phyloP scores from a whole-genome alignment of 1,140 invertebrate species.

The Belonocnema kinseyi region DNA sequence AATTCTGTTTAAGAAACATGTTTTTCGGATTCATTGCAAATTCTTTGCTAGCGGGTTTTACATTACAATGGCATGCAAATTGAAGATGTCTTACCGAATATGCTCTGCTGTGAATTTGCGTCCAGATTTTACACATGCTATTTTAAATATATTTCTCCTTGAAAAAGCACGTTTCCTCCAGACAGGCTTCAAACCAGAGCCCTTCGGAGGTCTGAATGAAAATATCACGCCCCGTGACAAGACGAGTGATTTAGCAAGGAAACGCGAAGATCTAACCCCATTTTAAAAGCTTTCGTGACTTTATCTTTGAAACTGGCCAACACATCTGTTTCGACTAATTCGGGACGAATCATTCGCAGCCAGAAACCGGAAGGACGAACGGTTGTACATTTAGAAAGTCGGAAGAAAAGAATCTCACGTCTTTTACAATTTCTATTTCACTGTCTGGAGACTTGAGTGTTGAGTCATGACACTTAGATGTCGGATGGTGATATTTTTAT shows the following conservation, averaged over 20 bases:
- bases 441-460: no score
- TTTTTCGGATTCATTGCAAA: no score
- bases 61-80: no score
- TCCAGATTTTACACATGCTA: neutral
- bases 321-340: slow-evolving; percentile 19
- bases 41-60: no score
- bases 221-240: slow-evolving; percentile 21
- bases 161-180: slow-evolving; percentile 11
- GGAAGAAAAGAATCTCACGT: neutral
- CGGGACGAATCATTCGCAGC: neutral
- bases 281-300: slow-evolving; percentile 15
- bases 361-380: slow-evolving; percentile 10
- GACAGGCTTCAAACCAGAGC: neutral
- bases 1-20: no score
- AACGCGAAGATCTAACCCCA: slow-evolving; percentile 20
- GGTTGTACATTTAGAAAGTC: slow-evolving; percentile 24
- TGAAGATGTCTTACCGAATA: neutral
- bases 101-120: neutral
- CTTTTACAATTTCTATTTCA: neutral
- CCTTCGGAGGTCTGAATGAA: neutral
- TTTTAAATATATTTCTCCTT: neutral
- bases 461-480: no score
- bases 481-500: no score
- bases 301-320: slow-evolving; percentile 1
- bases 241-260: slow-evolving; percentile 23